phyloP scores from a whole-genome alignment of 2,113 vertebrate genomes.

The Carassius gibelio region DNA sequence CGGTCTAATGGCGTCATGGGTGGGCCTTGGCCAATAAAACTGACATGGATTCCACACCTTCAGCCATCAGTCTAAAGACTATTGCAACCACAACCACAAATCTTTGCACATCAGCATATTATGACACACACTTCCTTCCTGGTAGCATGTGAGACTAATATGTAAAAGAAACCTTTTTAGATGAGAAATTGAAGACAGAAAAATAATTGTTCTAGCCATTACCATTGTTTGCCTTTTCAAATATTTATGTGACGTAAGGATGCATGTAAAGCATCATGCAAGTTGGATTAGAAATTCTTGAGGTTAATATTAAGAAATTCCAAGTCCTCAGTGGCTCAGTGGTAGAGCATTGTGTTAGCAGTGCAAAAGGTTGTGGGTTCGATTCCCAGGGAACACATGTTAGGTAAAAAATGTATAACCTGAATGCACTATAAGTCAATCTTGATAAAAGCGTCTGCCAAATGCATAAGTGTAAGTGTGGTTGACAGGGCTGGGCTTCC shows the following conservation, averaged over 20 bases:
- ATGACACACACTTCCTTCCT: background rate
- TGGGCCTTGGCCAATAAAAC: too few relatives aligned
- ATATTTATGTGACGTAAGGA: background rate
- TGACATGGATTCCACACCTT: too few relatives aligned
- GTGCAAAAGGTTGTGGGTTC: too few relatives aligned
- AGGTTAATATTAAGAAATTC: background rate
- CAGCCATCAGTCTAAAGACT: too few relatives aligned
- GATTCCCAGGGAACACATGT: too few relatives aligned
- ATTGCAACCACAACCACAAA: background rate
- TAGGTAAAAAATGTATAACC: too few relatives aligned
- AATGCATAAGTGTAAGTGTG: too few relatives aligned
- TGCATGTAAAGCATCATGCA: background rate
- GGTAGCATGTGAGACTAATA: background rate
- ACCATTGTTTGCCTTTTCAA: background rate
- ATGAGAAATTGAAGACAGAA: background rate
- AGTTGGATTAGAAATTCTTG: background rate
- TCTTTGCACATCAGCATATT: background rate
- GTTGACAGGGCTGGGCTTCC: background rate
- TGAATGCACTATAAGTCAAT: too few relatives aligned
- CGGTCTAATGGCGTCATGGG: too few relatives aligned
- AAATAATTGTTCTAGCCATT: background rate
- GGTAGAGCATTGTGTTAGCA: too few relatives aligned
- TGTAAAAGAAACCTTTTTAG: background rate
- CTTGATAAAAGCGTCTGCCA: too few relatives aligned
- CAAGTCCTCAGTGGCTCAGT: too few relatives aligned